Conservation (phyloP, 2,797 vertebrate species). For the Phoebastria nigripes region DNA sequence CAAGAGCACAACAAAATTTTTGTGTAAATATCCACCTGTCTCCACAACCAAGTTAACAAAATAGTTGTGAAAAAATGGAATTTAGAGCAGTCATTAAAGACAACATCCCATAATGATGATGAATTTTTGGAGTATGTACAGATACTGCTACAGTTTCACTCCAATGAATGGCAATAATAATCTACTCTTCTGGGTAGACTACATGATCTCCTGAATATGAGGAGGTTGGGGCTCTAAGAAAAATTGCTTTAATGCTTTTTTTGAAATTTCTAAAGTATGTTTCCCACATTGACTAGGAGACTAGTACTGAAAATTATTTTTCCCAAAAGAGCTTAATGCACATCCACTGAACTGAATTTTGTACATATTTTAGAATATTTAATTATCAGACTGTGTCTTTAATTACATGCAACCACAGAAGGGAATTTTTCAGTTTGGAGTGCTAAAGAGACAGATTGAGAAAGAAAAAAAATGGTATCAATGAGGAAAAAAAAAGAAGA, state of each 20-base stretch:
- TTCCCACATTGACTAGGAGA: not conserved
- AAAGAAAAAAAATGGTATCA: not conserved
- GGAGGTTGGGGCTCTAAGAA: not conserved
- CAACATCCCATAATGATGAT: not conserved
- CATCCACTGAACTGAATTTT: not conserved
- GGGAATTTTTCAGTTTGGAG: not conserved
- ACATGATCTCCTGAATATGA: not conserved
- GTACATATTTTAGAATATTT: not conserved
- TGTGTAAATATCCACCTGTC: conserved; percentile 30
- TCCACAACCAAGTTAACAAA: not conserved
- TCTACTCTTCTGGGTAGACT: not conserved
- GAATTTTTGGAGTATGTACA: not conserved
- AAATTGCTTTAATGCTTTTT: not conserved
- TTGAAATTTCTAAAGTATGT: not conserved
- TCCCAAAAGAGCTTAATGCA: not conserved
- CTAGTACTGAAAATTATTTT: not conserved
- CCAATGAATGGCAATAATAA: not conserved
- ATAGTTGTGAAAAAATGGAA: not conserved
- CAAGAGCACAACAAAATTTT: not conserved
- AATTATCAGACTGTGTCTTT: not conserved
- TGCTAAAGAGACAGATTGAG: not conserved
- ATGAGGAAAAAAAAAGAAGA: not conserved
- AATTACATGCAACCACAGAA: not conserved
- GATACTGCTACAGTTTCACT: not conserved
- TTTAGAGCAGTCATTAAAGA: not conserved